Percentiles rank a stretch among this genome's conserved stretches.
phyloP scores from a whole-genome alignment of 2,797 vertebrate genomes.

The Mus spretus region DNA sequence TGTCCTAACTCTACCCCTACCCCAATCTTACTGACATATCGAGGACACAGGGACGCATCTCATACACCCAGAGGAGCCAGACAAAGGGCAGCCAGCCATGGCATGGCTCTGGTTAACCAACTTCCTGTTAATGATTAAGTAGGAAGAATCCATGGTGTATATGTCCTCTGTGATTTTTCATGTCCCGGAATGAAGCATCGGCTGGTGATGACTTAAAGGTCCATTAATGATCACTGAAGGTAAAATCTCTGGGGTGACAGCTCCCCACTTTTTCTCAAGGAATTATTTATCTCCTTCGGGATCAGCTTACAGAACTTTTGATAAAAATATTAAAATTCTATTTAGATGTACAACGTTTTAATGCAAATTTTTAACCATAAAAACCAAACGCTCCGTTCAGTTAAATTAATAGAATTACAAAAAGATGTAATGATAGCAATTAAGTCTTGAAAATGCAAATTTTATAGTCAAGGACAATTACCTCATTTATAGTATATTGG shows the following conservation, averaged over 20 bases:
- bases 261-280: conserved; percentile 83
- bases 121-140: conserved; percentile 77
- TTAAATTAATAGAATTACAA: conserved; percentile 99
- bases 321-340: conserved; percentile 92
- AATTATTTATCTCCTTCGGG: conserved; percentile 87
- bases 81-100: background rate
- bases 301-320: conserved; percentile 86
- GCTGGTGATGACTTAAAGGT: conserved; percentile 77
- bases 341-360: conserved; percentile 97
- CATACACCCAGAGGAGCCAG: background rate
- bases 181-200: conserved; percentile 64
- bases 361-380: conserved; percentile 99
- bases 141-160: conserved; percentile 13
- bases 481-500: conserved; percentile 99
- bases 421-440: conserved; percentile 99
- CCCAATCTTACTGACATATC: background rate
- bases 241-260: conserved; percentile 86
- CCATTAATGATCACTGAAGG: conserved; percentile 85
- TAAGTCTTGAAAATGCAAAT: conserved; percentile 99
- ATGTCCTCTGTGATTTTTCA: conserved; percentile 28
- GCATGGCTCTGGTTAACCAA: background rate
- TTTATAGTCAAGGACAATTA: conserved; percentile 99
- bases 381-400: conserved; percentile 99
- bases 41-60: background rate
- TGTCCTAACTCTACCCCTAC: background rate